Evolutionary conservation across 2,797 vertebrate species (phyloP), one percentile per base, ranked within the genome.

Genomic region (Galaxias olidus): DNA sequence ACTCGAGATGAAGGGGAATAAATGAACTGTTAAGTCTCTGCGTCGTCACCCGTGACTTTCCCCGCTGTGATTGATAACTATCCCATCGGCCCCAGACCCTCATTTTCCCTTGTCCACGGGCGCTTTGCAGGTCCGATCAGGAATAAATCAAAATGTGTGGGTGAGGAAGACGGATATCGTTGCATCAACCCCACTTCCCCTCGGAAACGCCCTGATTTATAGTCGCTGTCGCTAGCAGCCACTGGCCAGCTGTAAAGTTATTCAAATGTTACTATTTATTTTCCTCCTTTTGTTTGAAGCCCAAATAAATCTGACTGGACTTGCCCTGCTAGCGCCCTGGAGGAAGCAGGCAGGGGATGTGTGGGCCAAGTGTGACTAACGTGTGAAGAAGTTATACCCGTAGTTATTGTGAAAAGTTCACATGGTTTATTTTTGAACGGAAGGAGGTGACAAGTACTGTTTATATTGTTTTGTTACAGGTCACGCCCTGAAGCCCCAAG

Each of bases 401-500:
- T 66, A 69, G 57, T 44, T 63, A 59, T 49, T 59, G 70, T 50
- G 43, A 30, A 43, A 20, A 12, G 44, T 53, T 46, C 61, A 49
- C 60, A 73, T 70, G 46, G 2, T 30, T 30, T 53, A n/a, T n/a
- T 54, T 61, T 49, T 63, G 57, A 69, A 49, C 49, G 55, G 56
- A 51, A 19, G 9, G 44, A 59, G 44, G 47, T 76, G 66, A 77
- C 69, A 67, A 55, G 59, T 71, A 54, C 65, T 42, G 17, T 59
- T 45, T 53, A 42, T 50, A 65, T 54, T 57, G 9, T 70, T 46
- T 73, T 63, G 72, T 71, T 56, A 51, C 90, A 99, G 98, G 97
- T 90, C 95, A 98, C 77, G 97, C 98, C 75, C 94, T 99, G 86
- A 99, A 99, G 89, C 97, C 97, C 88, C 97, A 98, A 93, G 97